Evolutionary conservation across 1,140 invertebrate species (phyloP).

Genomic region (Drosophila bipectinata): DNA sequence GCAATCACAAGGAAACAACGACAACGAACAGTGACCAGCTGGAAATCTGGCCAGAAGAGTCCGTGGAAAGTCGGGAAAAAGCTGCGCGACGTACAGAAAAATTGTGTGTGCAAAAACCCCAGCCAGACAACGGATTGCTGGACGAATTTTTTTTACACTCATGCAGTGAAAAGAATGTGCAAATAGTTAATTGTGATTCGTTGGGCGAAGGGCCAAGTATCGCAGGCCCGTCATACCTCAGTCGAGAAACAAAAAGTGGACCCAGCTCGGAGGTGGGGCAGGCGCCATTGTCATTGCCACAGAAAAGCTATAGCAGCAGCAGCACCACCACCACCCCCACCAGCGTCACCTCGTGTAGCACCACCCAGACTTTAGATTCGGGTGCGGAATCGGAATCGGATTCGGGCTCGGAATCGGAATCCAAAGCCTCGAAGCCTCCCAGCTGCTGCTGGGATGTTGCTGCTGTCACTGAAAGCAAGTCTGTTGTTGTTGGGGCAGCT

Average conservation of each 20-base stretch:
- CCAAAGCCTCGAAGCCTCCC: too few relatives aligned
- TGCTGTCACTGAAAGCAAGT: constrained; percentile 31
- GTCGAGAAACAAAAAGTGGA: neutral
- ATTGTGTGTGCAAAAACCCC: constrained; percentile 61
- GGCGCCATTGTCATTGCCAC: constrained; percentile 76
- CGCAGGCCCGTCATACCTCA: neutral
- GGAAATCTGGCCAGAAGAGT: constrained; percentile 2
- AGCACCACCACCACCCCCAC: constrained; percentile 9
- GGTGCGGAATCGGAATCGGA: neutral
- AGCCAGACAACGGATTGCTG: constrained; percentile 8
- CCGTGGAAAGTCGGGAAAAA: constrained; percentile 15
- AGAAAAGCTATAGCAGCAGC: constrained; percentile 23
- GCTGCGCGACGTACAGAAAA: constrained; percentile 72
- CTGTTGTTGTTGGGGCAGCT: constrained; percentile 53
- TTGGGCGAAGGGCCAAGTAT: constrained; percentile 3
- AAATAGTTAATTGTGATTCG: constrained; percentile 24
- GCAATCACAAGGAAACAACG: neutral
- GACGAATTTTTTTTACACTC: constrained; percentile 40
- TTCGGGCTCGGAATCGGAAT: neutral
- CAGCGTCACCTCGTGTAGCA: constrained; percentile 9
- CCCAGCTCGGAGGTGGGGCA: constrained; percentile 31
- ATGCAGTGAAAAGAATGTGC: constrained; percentile 62
- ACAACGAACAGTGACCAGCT: constrained; percentile 6
- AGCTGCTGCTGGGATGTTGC: constrained; percentile 35
- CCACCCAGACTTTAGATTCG: neutral